Conservation (phyloP, 2,113 vertebrate species). For the Phodopus roborovskii region DNA sequence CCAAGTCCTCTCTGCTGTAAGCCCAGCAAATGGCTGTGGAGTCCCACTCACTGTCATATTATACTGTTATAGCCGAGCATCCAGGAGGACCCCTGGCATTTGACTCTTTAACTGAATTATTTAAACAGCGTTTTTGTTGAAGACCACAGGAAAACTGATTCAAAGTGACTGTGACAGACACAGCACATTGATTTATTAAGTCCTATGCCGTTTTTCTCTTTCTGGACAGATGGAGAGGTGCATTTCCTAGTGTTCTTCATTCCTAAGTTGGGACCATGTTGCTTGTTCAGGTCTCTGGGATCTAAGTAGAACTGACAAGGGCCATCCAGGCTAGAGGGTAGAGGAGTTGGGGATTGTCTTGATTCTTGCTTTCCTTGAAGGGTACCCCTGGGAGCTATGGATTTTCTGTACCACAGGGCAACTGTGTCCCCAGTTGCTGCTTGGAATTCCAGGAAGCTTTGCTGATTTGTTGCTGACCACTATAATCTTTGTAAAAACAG, state of each 20-base stretch:
- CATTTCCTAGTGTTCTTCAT: neutral
- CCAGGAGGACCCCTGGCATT: neutral
- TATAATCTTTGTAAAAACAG: neutral
- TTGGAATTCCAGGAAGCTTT: neutral
- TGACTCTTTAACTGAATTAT: neutral
- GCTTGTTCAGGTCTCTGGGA: neutral
- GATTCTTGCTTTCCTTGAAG: accelerated
- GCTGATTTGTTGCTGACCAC: neutral
- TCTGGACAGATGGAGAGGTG: no score
- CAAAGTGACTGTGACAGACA: neutral
- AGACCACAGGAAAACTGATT: neutral
- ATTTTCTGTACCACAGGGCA: neutral
- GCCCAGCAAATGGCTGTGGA: accelerated
- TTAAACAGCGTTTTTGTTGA: neutral
- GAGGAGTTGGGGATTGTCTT: neutral
- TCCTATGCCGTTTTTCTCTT: neutral
- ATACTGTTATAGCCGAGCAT: accelerated
- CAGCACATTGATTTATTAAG: neutral
- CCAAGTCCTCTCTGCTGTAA: neutral
- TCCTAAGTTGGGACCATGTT: neutral
- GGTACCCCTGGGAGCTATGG: neutral
- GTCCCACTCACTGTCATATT: neutral
- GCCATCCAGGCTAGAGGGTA: neutral
- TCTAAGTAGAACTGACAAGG: neutral
- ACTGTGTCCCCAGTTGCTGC: neutral